Base-by-base conservation (phyloP, 2,888 invertebrate species). In the Abrostola triplasia region DNA sequence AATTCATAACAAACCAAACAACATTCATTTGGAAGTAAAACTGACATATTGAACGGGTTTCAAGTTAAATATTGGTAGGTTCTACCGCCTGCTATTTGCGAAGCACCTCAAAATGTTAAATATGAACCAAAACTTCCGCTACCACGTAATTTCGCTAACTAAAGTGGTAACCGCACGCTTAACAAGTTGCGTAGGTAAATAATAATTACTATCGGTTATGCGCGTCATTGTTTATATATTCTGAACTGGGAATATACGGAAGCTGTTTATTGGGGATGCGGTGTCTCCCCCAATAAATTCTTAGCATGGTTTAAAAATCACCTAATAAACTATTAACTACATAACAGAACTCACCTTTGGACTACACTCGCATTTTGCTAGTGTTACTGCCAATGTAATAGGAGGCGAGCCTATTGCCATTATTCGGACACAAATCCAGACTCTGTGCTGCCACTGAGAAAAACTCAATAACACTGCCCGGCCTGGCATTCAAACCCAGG, bases 101-200 rank as follows among this genome's bases (percentile, higher is more conserved):
- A 54, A 64, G 65, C 55, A 56, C 6, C 41, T 67, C 77, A 52
- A 73, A 66, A 67, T 62, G 70, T 78, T 77, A 67, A 77, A 72
- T 75, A 75, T 77, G 59, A 61, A 41, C 62, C 44, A 49, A 64
- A 78, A 73, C 73, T 66, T 78, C 76, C 59, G 40, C 53, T 48
- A 40, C 54, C 48, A 63, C 68, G 49, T 73, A 70, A 77, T 73
- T 78, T 75, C 48, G 42, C 69, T 63, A 70, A 73, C 70, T 59
- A 41, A 64, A 73, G 57, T 62, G 38, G 42, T 12, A 77, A 65
- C 76, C 74, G 37, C 77, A 67, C 38, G 51, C 59, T 55, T 56
- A 73, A 70, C 67, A 73, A 60, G 64, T 53, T 63, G 48, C 10
- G 57, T 52, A 11, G 59, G 73, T 61, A 76, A 73, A 76, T 70